A percentile compares a stretch with the other conserved stretches of the same genome.
phyloP scores from a whole-genome alignment of 1,140 invertebrate genomes.

The Hyles vespertilio region DNA sequence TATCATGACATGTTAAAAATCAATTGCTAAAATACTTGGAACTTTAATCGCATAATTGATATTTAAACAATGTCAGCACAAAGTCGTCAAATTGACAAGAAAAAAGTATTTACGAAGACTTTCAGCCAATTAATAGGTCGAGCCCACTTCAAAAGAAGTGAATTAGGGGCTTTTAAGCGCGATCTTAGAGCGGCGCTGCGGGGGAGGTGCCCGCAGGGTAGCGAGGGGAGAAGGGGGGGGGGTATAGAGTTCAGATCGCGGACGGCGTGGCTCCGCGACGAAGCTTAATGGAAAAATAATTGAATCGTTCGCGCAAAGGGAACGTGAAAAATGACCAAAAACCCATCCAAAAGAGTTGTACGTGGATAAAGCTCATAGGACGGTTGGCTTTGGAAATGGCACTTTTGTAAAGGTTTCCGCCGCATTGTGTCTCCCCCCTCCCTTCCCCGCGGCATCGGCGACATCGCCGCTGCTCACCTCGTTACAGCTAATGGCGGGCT shows the following conservation, averaged over 20 bases:
- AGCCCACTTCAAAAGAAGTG: constrained; percentile 9
- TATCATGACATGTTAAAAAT: too few species aligned
- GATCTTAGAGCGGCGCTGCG: background rate
- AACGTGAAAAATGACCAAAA: constrained; percentile 8
- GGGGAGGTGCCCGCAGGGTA: background rate
- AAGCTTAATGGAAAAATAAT: constrained; percentile 12
- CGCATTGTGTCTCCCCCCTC: too few species aligned
- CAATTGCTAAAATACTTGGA: too few species aligned
- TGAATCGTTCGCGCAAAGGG: constrained; percentile 7
- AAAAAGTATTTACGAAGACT: constrained; percentile 3
- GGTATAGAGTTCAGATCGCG: constrained; percentile 2
- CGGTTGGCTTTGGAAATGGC: background rate
- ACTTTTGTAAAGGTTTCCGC: too few species aligned
- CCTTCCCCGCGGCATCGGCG: too few species aligned
- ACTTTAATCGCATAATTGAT: too few species aligned
- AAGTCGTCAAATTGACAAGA: background rate
- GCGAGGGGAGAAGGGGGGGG: too few species aligned
- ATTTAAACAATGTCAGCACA: too few species aligned
- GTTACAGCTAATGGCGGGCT: too few species aligned
- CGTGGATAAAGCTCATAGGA: background rate
- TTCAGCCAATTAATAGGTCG: constrained; percentile 8
- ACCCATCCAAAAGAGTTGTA: background rate
- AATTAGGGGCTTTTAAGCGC: constrained; percentile 7
- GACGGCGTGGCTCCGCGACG: background rate
- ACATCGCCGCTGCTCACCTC: too few species aligned